Base-by-base conservation (phyloP, 2,113 vertebrate genomes). In the Hystrix cristata region DNA sequence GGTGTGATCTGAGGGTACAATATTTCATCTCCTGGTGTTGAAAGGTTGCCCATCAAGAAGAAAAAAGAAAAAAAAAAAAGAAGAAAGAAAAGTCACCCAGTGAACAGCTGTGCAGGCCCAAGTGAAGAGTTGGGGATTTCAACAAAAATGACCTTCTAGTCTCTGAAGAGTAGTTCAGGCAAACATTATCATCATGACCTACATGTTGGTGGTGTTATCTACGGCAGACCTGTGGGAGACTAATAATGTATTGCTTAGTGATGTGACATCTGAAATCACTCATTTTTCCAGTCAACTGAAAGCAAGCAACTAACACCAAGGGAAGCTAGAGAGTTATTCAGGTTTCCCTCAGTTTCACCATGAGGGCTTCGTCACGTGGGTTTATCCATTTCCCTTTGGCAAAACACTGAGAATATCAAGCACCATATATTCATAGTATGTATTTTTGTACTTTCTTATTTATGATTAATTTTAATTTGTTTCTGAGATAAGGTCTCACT, bases 311-410 rank as follows among this genome's bases (percentile, higher is more conserved):
- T 57, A 57, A 57, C 5, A 67, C 10, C 67, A 69, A 69, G 34
- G 34, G 27, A 79, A 53, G 53, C 34, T n/a, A 81, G 31, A 34
- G 78, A 34, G 53, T 38, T 38, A 81, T 25, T 46, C 43, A 34
- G 21, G 11, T 81, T 59, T 81, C 53, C 21, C 55, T 59, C 21
- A 11, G 34, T 59, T 59, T 81, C 55, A 25, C 62, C 59, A 43
- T 95, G 74, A 69, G n/a, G 31, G 51, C 38, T 48, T 69, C 13
- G 34, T 64, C 9, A 29, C 27, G 27, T 80, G 43, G 25, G 27
- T 80, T 95, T 91, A 91, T 78, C 31, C 48, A 9, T 80, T 91
- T 95, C 27, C 31, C 34, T 80, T 80, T 62, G 25, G 53, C 38
- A 34, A 60, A 71, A 53, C 34, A 71, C 62, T 51, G 5, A 84